Evolutionary conservation across 1,140 invertebrate genomes (phyloP).

Genomic region (Holotrichia oblita): DNA sequence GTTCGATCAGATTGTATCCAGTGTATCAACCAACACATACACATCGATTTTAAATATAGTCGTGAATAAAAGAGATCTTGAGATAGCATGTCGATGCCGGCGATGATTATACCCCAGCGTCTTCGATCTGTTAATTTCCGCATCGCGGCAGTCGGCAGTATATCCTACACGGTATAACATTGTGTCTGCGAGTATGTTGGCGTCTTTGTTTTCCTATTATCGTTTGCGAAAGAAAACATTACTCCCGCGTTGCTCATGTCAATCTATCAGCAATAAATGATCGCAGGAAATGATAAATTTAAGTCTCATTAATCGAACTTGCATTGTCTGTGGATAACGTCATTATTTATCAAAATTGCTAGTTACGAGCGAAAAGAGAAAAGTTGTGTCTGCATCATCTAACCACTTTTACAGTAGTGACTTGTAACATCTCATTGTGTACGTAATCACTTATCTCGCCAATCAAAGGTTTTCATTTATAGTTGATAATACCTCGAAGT

Average conservation of each 20-base stretch:
- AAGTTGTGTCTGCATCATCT: no score
- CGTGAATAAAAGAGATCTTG: neutral
- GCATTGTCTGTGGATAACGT: neutral
- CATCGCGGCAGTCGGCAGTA: constrained; percentile 7
- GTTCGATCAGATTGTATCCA: neutral
- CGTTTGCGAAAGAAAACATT: neutral
- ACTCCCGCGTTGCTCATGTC: no score
- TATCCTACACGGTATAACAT: neutral
- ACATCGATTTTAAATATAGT: constrained; percentile 11
- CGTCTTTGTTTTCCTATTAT: neutral
- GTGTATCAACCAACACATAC: no score
- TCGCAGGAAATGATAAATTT: constrained; percentile 8
- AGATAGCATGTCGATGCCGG: constrained; percentile 28
- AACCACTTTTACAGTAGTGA: no score
- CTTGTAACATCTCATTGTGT: no score
- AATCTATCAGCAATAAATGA: neutral
- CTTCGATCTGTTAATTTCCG: constrained; percentile 22
- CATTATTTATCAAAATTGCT: neutral
- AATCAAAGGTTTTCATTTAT: no score
- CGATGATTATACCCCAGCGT: constrained; percentile 12
- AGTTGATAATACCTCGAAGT: no score
- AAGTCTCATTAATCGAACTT: neutral
- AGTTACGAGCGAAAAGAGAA: no score
- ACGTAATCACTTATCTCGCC: no score
- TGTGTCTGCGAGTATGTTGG: neutral